Evolutionary conservation across 2,113 vertebrate species (phyloP).

Genomic region (Puma concolor): DNA sequence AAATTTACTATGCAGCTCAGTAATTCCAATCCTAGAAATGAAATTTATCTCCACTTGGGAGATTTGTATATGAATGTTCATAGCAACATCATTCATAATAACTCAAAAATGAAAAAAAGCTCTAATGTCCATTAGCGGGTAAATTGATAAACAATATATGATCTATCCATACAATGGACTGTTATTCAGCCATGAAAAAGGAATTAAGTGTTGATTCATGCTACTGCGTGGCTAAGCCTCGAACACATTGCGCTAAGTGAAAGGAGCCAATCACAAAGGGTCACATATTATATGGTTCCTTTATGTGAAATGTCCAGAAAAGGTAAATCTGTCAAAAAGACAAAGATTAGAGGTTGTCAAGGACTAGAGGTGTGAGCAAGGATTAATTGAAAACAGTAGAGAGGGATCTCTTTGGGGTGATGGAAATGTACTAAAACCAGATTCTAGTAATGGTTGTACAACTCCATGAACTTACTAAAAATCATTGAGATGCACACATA

Average conservation of each 20-base stretch:
- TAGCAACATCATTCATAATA: background rate
- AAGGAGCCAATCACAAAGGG: background rate
- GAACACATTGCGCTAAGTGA: background rate
- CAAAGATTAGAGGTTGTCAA: background rate
- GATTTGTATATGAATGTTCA: background rate
- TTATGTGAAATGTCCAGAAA: constrained; percentile 27
- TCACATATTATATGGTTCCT: background rate
- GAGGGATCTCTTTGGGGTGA: background rate
- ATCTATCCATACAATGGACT: background rate
- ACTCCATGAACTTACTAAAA: background rate
- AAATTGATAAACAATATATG: background rate
- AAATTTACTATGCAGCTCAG: background rate
- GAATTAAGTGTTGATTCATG: background rate
- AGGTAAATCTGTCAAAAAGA: background rate
- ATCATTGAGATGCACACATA: background rate
- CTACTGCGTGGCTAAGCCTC: background rate
- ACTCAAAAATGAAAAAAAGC: background rate
- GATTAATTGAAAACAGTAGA: background rate
- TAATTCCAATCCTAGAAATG: background rate
- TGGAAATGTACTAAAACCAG: constrained; percentile 7
- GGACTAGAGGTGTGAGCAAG: background rate
- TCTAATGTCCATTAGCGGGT: background rate
- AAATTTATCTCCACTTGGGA: background rate
- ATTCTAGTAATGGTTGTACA: background rate
- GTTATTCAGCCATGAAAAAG: background rate